Evolutionary conservation across 1,140 invertebrate species (phyloP).

Genomic region (Listronotus bonariensis): DNA sequence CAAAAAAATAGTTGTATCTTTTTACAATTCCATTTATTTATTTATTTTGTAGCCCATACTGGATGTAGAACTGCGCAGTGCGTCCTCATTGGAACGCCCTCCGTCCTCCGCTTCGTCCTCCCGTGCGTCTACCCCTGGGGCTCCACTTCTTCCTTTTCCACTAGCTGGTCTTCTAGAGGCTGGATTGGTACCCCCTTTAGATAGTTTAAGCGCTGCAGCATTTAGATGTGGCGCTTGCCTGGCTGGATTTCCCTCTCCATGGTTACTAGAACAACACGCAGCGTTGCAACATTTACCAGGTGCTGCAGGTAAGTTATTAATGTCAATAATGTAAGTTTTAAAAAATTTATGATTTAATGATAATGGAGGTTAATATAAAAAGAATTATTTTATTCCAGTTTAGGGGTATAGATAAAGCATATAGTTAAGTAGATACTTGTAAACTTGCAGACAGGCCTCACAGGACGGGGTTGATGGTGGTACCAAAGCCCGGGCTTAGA

Average conservation of each 20-base stretch:
- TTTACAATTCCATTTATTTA: no score
- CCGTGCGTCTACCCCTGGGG: slow-evolving; percentile 57
- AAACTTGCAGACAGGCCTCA: no score
- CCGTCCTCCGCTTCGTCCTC: slow-evolving; percentile 54
- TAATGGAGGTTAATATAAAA: no score
- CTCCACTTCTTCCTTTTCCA: slow-evolving; percentile 52
- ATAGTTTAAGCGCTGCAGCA: slow-evolving; percentile 56
- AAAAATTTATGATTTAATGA: no score
- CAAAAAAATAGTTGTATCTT: no score
- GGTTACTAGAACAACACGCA: slow-evolving; percentile 80
- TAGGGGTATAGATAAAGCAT: no score
- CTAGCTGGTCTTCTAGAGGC: slow-evolving; percentile 50
- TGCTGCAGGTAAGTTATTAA: slow-evolving; percentile 15
- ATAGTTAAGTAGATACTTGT: no score
- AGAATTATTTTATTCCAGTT: no score
- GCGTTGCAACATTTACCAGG: slow-evolving; percentile 69
- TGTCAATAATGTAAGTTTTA: neutral
- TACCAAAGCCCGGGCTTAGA: no score
- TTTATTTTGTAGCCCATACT: slow-evolving; percentile 40
- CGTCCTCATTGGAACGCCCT: slow-evolving; percentile 47
- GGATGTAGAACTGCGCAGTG: slow-evolving; percentile 48
- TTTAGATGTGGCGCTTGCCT: slow-evolving; percentile 77
- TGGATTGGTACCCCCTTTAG: slow-evolving; percentile 57
- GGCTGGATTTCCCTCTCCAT: slow-evolving; percentile 79
- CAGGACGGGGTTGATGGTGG: no score